Evolutionary conservation across 1,140 invertebrate species (phyloP).

Genomic region (Drosophila dunni): DNA sequence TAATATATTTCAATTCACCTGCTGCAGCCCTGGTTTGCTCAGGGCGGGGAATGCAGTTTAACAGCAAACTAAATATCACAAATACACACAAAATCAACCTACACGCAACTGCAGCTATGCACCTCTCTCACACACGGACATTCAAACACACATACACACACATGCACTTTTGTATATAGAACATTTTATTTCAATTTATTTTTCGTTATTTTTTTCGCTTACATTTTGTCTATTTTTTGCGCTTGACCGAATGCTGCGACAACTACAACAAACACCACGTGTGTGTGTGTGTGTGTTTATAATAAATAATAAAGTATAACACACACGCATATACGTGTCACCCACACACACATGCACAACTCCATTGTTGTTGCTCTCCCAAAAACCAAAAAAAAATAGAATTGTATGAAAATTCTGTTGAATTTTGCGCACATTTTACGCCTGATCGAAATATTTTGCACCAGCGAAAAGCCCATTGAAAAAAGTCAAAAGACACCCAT

Average conservation of each 20-base stretch:
- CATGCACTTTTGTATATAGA: constrained; percentile 67
- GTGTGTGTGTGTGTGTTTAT: constrained; percentile 62
- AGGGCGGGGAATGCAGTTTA: constrained; percentile 35
- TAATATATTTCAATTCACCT: not conserved
- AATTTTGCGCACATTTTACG: constrained; percentile 83
- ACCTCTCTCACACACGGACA: constrained; percentile 8
- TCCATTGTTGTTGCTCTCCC: constrained; percentile 32
- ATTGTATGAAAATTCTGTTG: constrained; percentile 50
- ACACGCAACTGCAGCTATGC: constrained; percentile 26
- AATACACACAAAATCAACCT: constrained; percentile 20
- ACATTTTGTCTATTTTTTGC: constrained; percentile 75
- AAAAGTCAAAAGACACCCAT: constrained; percentile 56
- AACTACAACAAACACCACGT: constrained; percentile 58
- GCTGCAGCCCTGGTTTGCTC: constrained; percentile 39
- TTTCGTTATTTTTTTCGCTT: constrained; percentile 63
- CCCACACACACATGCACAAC: constrained; percentile 35
- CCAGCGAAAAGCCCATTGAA: constrained; percentile 52
- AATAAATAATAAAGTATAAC: constrained; percentile 81
- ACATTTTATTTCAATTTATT: constrained; percentile 80
- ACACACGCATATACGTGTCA: constrained; percentile 46
- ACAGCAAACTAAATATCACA: constrained; percentile 65
- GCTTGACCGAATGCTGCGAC: constrained; percentile 63
- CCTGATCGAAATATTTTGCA: constrained; percentile 81
- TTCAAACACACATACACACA: constrained; percentile 16
- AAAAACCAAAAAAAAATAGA: constrained; percentile 34